These are phyloP conservation scores for Chelmon rostratus DNA, from an alignment of 2,797 vertebrate genomes.

Conservation along the genomic window DNA sequence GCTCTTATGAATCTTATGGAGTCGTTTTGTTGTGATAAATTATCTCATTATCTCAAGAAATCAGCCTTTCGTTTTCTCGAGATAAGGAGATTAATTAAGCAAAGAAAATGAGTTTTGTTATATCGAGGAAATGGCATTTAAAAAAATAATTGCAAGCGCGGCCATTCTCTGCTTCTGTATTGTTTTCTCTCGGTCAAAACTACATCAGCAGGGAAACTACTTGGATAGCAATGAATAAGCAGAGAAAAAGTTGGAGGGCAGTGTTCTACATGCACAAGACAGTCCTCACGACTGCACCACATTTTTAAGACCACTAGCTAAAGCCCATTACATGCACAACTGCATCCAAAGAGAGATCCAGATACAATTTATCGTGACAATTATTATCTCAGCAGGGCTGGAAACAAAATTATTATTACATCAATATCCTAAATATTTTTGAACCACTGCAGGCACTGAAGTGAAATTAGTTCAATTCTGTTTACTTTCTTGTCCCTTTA, in stretches of 20 bases:
- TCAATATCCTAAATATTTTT: conserved; percentile 21
- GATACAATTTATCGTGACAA: background rate
- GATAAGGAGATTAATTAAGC: too few relatives aligned
- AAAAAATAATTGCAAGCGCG: too few relatives aligned
- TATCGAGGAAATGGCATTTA: too few relatives aligned
- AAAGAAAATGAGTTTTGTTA: too few relatives aligned
- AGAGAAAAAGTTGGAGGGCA: background rate
- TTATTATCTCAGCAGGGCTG: background rate
- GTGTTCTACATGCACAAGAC: background rate
- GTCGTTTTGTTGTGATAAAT: too few relatives aligned
- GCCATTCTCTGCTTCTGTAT: background rate
- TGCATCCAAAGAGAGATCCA: background rate
- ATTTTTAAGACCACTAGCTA: conserved; percentile 9
- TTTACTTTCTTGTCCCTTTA: background rate
- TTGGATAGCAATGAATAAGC: background rate
- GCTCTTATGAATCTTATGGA: too few relatives aligned
- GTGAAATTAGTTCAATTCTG: conserved; percentile 8
- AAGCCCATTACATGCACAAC: background rate
- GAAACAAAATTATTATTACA: background rate
- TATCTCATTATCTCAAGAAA: too few relatives aligned
- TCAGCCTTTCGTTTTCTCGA: too few relatives aligned
- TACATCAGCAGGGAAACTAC: background rate
- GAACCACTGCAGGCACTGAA: background rate
- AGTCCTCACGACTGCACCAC: background rate
- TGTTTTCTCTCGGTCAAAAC: background rate